These are phyloP conservation scores for Gulo gulo DNA, from an alignment of 2,113 vertebrate genomes.

Conservation along the genomic window DNA sequence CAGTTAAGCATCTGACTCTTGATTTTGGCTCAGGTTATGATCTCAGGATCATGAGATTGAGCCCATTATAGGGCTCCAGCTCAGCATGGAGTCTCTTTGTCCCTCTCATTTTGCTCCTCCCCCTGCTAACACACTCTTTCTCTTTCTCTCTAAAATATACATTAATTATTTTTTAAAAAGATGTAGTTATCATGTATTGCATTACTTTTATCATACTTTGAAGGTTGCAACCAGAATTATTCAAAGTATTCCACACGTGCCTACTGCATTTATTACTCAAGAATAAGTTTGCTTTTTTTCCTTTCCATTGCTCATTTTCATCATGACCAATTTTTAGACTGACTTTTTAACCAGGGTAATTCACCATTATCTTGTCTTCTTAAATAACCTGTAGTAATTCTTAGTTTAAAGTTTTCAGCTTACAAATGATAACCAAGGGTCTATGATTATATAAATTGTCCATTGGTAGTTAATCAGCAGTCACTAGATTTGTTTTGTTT, in stretches of 20 bases:
- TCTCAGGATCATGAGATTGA: not conserved
- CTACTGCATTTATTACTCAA: not conserved
- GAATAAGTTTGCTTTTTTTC: not conserved
- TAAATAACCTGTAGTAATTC: not conserved
- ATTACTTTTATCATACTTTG: not conserved
- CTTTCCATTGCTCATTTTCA: not conserved
- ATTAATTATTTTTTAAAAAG: not conserved
- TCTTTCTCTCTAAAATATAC: not conserved
- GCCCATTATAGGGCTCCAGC: not conserved
- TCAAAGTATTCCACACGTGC: not conserved
- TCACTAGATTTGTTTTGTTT: not conserved
- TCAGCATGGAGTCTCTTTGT: not conserved
- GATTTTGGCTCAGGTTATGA: not conserved
- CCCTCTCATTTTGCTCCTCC: not conserved
- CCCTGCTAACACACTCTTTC: not conserved
- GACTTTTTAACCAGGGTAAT: not conserved
- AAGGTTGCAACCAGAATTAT: not conserved
- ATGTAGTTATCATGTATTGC: not conserved
- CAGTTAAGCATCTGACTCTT: not conserved
- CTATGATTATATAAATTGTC: not conserved
- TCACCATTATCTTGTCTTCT: not conserved
- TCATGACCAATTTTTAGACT: not conserved
- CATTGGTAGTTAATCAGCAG: not conserved
- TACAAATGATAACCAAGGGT: not conserved
- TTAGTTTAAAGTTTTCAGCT: not conserved